Conservation (phyloP, 2,888 invertebrate genomes). For the Saturnia japonica region DNA sequence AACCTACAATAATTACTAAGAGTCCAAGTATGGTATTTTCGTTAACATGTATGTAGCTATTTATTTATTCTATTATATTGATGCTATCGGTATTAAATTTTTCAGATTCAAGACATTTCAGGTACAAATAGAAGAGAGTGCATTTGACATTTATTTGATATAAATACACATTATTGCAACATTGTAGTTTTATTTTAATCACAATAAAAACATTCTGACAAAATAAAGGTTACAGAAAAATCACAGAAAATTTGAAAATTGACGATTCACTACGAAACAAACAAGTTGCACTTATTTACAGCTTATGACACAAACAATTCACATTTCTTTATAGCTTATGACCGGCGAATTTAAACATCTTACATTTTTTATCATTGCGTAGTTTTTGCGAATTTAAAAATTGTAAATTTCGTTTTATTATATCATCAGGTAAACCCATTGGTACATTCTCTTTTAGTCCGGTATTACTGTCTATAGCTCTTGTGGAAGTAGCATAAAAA, state of each 20-base stretch:
- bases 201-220: background rate
- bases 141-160: conserved; percentile 5
- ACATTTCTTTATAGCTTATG: conserved; percentile 49
- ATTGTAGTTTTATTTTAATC: background rate
- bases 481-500: conserved; percentile 24
- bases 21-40: conserved; percentile 50
- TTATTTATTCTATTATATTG: background rate
- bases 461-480: background rate
- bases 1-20: conserved; percentile 34
- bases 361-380: conserved; percentile 59
- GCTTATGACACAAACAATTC: conserved; percentile 30
- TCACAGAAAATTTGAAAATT: background rate
- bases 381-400: conserved; percentile 45
- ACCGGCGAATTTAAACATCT: conserved; percentile 71
- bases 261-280: conserved; percentile 17
- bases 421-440: conserved; percentile 22
- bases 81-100: conserved; percentile 15
- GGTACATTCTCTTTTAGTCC: conserved; percentile 19
- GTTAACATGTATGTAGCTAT: conserved; percentile 16
- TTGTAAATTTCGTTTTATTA: conserved; percentile 41
- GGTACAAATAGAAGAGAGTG: conserved; percentile 29
- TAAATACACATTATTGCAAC: background rate
- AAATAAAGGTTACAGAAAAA: background rate
- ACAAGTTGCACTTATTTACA: conserved; percentile 34
- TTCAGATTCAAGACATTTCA: conserved; percentile 45